These are phyloP conservation scores for Aplidium turbinatum DNA, from an alignment of 23 tunicate species.

Conservation along the genomic window DNA sequence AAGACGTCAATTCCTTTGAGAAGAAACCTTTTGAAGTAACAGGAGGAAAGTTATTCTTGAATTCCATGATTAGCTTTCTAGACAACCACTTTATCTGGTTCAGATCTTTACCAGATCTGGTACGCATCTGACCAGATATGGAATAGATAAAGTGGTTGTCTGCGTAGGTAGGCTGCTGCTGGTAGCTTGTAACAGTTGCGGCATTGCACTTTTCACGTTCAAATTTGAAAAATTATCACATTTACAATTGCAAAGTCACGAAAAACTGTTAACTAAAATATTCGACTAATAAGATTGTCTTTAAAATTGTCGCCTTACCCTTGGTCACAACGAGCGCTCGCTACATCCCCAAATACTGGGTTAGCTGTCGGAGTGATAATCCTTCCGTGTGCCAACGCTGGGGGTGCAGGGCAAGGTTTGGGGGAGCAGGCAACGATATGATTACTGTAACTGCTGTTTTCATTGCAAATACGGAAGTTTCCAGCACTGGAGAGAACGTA, in stretches of 20 bases:
- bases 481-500: constrained; percentile 2
- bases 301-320: constrained; percentile 41
- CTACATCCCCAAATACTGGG: constrained; percentile 44
- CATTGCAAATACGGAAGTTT: constrained; percentile 42
- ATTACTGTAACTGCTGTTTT: constrained; percentile 39
- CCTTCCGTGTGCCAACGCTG: constrained; percentile 25
- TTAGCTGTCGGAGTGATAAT: not conserved
- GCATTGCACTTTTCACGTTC: no score
- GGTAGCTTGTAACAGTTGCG: no score
- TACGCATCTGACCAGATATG: no score
- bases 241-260: not conserved
- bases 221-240: not conserved
- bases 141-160: no score
- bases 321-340: constrained; percentile 17
- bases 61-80: no score
- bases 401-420: constrained; percentile 2
- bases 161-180: no score
- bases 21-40: no score
- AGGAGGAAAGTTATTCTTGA: no score
- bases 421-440: constrained; percentile 28
- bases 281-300: no score
- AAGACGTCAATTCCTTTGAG: constrained; percentile 22
- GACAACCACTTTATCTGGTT: no score
- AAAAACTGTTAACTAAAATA: no score
- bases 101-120: no score